These are phyloP conservation scores for Squalus acanthias DNA, from an alignment of 2,797 vertebrate species.

Conservation along the genomic window DNA sequence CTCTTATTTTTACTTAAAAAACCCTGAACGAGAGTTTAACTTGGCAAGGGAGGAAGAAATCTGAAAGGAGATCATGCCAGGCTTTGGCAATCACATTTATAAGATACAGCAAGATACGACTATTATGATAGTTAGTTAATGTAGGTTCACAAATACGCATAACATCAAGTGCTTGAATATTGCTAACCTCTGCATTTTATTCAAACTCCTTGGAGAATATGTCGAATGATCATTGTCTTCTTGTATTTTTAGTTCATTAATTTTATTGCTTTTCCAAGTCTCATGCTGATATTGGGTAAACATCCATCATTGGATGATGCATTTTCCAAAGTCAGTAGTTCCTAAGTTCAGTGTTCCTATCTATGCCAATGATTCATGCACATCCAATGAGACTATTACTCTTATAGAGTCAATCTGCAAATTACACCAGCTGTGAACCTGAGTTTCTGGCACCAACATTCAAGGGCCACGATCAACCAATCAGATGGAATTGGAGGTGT, in stretches of 20 bases:
- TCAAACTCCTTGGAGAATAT: background rate
- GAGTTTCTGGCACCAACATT: background rate
- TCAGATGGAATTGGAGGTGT: background rate
- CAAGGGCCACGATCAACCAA: background rate
- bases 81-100: background rate
- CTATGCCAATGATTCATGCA: background rate
- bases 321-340: background rate
- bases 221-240: background rate
- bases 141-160: background rate
- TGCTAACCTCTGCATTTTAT: background rate
- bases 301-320: background rate
- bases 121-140: background rate
- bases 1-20: background rate
- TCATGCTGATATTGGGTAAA: background rate
- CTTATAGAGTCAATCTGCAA: background rate
- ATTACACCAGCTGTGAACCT: background rate
- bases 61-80: background rate
- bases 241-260: background rate
- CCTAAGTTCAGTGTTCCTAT: background rate
- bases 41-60: background rate
- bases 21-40: background rate
- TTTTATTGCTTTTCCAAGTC: background rate
- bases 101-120: background rate
- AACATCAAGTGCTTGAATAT: background rate
- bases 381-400: background rate